phyloP scores from a whole-genome alignment of 2,797 vertebrate genomes.

The Eospalax fontanierii region DNA sequence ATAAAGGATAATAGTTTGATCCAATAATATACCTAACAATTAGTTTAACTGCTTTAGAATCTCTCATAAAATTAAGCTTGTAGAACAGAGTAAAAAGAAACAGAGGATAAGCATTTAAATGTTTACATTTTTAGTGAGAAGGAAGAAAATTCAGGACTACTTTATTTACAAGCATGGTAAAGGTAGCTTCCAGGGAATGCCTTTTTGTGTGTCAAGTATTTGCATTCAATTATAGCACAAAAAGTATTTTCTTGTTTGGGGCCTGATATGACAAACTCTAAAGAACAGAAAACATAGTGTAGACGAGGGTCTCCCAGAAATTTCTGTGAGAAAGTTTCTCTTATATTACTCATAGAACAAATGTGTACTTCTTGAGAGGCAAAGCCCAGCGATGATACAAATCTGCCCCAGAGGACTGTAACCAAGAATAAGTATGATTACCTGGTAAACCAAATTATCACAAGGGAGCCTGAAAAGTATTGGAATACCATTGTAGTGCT shows the following conservation, averaged over 20 bases:
- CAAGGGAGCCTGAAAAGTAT: neutral
- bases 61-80: neutral
- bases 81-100: neutral
- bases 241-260: too few relatives aligned
- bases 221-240: too few relatives aligned
- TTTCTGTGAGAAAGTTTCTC: neutral
- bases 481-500: neutral
- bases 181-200: too few relatives aligned
- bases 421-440: neutral
- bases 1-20: neutral
- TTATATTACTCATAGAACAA: neutral
- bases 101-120: neutral
- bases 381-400: neutral
- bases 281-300: too few relatives aligned
- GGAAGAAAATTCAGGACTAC: neutral
- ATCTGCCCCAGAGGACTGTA: neutral
- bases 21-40: neutral
- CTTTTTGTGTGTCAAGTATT: too few relatives aligned
- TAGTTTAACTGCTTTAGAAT: neutral
- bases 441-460: neutral
- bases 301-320: neutral
- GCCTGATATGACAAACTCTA: too few relatives aligned
- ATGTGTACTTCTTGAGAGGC: neutral
- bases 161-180: neutral
- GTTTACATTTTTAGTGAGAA: neutral